Conservation (phyloP, 2,797 vertebrate species). For the Brachymystax lenok region DNA sequence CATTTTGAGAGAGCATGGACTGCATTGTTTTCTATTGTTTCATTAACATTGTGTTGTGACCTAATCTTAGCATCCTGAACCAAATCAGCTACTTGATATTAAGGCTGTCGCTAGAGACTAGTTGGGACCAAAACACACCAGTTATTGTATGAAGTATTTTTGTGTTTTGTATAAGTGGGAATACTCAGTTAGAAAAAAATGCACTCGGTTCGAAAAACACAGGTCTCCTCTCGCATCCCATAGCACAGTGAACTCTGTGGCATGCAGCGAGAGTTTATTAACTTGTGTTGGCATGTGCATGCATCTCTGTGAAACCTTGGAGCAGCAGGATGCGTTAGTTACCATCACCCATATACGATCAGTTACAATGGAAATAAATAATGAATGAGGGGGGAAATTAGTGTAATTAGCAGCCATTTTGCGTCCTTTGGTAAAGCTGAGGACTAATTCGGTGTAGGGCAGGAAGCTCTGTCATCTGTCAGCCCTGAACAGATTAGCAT, state of each 20-base stretch:
- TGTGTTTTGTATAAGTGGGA: slow-evolving; percentile 19
- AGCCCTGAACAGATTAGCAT: slow-evolving; percentile 98
- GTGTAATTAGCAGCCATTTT: slow-evolving; percentile 99
- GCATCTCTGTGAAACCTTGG: slow-evolving; percentile 84
- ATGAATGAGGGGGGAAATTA: slow-evolving; percentile 97
- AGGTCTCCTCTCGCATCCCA: slow-evolving; percentile 25
- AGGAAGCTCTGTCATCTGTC: slow-evolving; percentile 97
- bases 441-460: slow-evolving; percentile 95
- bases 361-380: slow-evolving; percentile 98
- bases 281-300: slow-evolving; percentile 80
- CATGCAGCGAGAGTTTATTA: slow-evolving; percentile 76
- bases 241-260: slow-evolving; percentile 68
- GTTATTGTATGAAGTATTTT: not conserved
- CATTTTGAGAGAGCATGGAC: not conserved
- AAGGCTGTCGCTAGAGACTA: too few species aligned
- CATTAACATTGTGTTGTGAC: not conserved
- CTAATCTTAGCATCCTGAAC: too few species aligned
- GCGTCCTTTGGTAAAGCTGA: slow-evolving; percentile 95
- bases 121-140: not conserved
- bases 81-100: too few species aligned
- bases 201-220: slow-evolving; percentile 7
- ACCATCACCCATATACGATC: slow-evolving; percentile 88
- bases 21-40: not conserved
- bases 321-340: slow-evolving; percentile 86
- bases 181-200: slow-evolving; percentile 3